phyloP scores from a whole-genome alignment of 2,113 vertebrate genomes.

The Ophthalmolycus amberensis region DNA sequence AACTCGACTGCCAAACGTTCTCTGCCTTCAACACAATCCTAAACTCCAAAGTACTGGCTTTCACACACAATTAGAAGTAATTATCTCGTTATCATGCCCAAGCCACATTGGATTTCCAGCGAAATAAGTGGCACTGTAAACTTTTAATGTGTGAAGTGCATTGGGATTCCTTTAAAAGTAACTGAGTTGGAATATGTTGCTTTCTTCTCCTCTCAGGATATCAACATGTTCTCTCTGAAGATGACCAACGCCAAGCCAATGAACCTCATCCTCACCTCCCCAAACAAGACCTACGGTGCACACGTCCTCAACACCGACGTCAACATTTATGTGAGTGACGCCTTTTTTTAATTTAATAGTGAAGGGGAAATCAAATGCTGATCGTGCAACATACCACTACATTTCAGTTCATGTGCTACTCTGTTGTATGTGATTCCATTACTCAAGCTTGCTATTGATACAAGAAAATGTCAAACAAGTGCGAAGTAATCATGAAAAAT shows the following conservation, averaged over 20 bases:
- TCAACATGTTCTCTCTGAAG: background rate
- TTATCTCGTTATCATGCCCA: background rate
- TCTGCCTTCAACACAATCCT: slow-evolving; percentile 6
- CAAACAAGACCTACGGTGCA: rapidly evolving
- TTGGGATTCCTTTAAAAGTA: background rate
- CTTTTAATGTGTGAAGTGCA: slow-evolving; percentile 1
- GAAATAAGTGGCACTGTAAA: background rate
- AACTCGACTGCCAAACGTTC: slow-evolving; percentile 10
- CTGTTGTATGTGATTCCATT: background rate
- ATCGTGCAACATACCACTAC: background rate
- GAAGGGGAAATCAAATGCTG: background rate
- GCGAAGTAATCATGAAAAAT: slow-evolving; percentile 28
- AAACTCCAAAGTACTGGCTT: background rate
- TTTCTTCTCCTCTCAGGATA: slow-evolving; percentile 6
- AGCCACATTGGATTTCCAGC: slow-evolving; percentile 6
- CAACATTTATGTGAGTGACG: slow-evolving; percentile 70
- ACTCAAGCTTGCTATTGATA: background rate
- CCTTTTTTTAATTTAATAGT: background rate
- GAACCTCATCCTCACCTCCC: slow-evolving; percentile 67
- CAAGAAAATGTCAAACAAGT: slow-evolving; percentile 7
- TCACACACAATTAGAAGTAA: background rate
- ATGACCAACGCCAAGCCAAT: slow-evolving; percentile 51
- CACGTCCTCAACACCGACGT: background rate
- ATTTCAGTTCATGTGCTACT: background rate
- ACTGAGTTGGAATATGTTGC: background rate